Evolutionary conservation across 2,113 vertebrate genomes (phyloP).

Genomic region (Sturnus vulgaris): DNA sequence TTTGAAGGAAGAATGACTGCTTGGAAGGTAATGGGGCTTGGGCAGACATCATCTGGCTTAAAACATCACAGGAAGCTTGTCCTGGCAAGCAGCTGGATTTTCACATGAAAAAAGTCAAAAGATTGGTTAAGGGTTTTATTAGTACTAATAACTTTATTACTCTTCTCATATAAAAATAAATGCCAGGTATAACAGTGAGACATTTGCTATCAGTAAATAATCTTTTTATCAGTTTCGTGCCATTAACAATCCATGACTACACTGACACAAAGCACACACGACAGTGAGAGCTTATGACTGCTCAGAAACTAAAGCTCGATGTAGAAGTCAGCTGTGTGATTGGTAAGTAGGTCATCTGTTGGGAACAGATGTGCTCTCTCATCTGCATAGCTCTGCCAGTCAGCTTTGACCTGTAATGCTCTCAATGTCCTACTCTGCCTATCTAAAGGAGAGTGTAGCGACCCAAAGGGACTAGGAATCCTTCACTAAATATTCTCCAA

Average conservation of each 20-base stretch:
- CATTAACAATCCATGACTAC: neutral
- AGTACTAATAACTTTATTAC: neutral
- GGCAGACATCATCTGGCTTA: neutral
- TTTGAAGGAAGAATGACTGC: neutral
- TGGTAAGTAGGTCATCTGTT: conserved; percentile 13
- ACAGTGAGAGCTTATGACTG: neutral
- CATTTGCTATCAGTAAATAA: neutral
- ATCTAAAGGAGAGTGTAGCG: neutral
- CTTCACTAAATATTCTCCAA: neutral
- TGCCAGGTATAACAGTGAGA: neutral
- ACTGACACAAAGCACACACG: neutral
- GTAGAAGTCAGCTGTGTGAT: neutral
- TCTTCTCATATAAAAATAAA: neutral
- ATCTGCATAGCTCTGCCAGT: neutral
- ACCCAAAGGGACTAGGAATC: neutral
- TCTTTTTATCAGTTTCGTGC: neutral
- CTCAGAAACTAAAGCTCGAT: neutral
- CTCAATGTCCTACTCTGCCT: neutral
- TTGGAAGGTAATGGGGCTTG: neutral
- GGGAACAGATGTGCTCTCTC: conserved; percentile 16
- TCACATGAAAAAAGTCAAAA: neutral
- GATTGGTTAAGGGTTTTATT: neutral
- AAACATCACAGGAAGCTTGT: neutral
- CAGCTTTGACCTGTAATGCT: neutral
- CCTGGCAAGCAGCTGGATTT: neutral